Conservation (phyloP, 2,797 vertebrate species). For the Eulemur albifrons region DNA sequence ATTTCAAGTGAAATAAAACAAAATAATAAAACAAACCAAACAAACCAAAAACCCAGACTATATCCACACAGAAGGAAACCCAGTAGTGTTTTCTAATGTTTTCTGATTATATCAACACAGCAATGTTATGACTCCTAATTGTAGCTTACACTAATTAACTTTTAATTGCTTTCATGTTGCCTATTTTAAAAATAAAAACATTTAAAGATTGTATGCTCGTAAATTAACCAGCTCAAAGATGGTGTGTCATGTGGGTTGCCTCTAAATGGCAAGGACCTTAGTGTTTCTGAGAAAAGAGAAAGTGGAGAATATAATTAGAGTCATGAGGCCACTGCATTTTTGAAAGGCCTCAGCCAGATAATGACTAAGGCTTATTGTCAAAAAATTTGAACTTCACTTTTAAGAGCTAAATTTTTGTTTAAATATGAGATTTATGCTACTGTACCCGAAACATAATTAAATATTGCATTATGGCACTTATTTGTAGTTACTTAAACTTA, state of each 20-base stretch:
- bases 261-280: not conserved
- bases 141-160: not conserved
- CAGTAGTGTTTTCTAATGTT: conserved; percentile 10
- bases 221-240: not conserved
- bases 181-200: conserved; percentile 21
- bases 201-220: not conserved
- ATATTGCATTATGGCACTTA: too few relatives aligned
- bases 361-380: not conserved
- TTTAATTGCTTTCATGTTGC: not conserved
- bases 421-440: not conserved
- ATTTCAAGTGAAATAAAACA: not conserved
- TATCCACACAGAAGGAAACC: not conserved
- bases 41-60: not conserved
- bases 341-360: conserved; percentile 30
- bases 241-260: not conserved
- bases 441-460: not conserved
- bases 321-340: not conserved
- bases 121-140: not conserved
- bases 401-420: not conserved
- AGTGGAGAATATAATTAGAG: not conserved
- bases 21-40: not conserved
- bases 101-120: conserved; percentile 47
- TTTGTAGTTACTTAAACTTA: not conserved
- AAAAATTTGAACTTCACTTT: not conserved
- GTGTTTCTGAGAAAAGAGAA: not conserved